A percentile compares a stretch with the other conserved stretches of the same genome.
Evolutionary conservation across 30 jellyfish, hydroid and myxozoan genomes (phyloP).

Genomic region (Aurelia aurita complex sp. Pacific): DNA sequence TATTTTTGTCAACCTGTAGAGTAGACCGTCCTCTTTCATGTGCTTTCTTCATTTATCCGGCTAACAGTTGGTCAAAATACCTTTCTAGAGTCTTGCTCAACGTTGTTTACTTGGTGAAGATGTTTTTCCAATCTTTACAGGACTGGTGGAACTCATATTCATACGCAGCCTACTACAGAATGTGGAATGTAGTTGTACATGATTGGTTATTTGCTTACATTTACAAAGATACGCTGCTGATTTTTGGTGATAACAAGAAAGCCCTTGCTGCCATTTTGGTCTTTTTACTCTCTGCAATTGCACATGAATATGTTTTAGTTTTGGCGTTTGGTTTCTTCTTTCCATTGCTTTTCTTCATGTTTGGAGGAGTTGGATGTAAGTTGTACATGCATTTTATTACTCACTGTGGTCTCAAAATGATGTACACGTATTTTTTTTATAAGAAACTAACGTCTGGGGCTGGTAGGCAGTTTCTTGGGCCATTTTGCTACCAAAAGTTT

Average conservation of each 20-base stretch:
- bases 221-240: conserved; percentile 61
- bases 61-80: no score
- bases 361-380: conserved; percentile 97
- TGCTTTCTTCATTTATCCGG: no score
- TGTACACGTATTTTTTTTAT: no score
- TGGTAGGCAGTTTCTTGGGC: no score
- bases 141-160: conserved; percentile 98
- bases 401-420: no score
- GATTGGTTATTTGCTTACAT: conserved; percentile 94
- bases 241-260: conserved; percentile 73
- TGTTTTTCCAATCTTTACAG: conserved; percentile 21
- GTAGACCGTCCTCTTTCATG: no score
- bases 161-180: conserved; percentile 84
- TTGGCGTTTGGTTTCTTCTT: conserved; percentile 90
- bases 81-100: background rate
- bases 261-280: conserved; percentile 67
- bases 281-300: conserved; percentile 80
- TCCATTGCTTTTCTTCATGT: conserved; percentile 84
- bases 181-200: conserved; percentile 97
- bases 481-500: background rate
- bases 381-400: background rate
- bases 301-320: conserved; percentile 86
- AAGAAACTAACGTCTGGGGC: no score
- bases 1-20: no score
- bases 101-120: background rate